Conservation (phyloP, 2,113 vertebrate species). For the Gracilinanus agilis region DNA sequence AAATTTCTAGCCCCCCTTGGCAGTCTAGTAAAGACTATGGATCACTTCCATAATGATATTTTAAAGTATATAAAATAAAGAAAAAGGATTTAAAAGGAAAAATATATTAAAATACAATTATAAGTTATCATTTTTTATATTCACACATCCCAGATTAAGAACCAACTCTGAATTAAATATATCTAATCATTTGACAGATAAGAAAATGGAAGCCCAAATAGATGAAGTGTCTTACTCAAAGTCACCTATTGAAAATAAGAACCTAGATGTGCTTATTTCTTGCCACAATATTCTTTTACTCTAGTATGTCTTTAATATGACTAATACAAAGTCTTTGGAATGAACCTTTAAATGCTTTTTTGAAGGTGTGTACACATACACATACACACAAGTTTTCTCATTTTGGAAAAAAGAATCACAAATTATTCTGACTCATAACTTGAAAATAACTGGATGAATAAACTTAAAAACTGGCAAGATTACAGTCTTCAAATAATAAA, state of each 20-base stretch:
- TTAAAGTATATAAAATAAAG: background rate
- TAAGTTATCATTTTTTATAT: background rate
- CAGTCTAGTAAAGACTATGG: background rate
- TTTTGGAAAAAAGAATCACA: slow-evolving; percentile 58
- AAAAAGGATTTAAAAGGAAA: background rate
- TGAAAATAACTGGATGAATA: slow-evolving; percentile 78
- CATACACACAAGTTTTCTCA: slow-evolving; percentile 34
- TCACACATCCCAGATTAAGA: background rate
- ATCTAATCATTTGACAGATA: background rate
- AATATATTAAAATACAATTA: background rate
- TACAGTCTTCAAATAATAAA: slow-evolving; percentile 78
- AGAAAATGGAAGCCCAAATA: background rate
- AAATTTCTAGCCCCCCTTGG: too few species aligned
- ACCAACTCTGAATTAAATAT: background rate
- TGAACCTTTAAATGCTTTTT: background rate
- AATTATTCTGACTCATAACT: slow-evolving; percentile 71
- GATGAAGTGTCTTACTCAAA: background rate
- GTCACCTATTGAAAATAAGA: background rate
- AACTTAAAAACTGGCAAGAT: slow-evolving; percentile 79
- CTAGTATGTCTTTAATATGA: background rate
- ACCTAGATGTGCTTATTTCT: background rate
- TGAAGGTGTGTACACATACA: background rate
- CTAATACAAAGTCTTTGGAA: background rate
- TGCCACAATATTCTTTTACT: background rate
- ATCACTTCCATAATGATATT: background rate